Percentiles rank a stretch among this genome's conserved stretches.
These are phyloP conservation scores for Petrosia ficiformis DNA, from an alignment of 37 sponge, comb jelly and placozoan genomes.

Conservation along the genomic window DNA sequence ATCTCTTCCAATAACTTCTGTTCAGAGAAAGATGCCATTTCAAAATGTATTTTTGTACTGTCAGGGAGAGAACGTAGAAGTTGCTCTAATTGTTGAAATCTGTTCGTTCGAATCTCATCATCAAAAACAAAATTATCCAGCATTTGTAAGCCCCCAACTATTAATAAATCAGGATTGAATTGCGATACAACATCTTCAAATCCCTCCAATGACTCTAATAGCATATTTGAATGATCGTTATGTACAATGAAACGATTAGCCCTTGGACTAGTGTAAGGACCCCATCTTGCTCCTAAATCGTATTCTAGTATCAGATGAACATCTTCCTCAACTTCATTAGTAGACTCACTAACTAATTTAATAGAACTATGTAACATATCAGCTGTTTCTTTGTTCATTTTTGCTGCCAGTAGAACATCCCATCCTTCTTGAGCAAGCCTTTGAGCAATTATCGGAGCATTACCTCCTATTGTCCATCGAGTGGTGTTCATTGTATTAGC, in stretches of 20 bases:
- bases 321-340: slow-evolving; percentile 14
- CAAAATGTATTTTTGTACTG: slow-evolving; percentile 70
- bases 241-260: slow-evolving; percentile 77
- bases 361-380: slow-evolving; percentile 21
- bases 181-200: slow-evolving; percentile 14
- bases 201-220: slow-evolving; percentile 49
- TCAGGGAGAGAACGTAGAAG: slow-evolving; percentile 33
- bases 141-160: slow-evolving; percentile 81
- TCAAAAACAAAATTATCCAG: slow-evolving; percentile 70
- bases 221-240: slow-evolving; percentile 65
- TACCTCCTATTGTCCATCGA: slow-evolving; percentile 50
- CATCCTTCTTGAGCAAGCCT: slow-evolving; percentile 75
- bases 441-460: slow-evolving; percentile 78
- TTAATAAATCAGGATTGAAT: slow-evolving; percentile 62
- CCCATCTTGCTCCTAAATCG: slow-evolving; percentile 57
- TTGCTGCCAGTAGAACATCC: slow-evolving; percentile 62
- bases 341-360: slow-evolving; percentile 3
- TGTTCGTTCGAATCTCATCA: slow-evolving; percentile 20
- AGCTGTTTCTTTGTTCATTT: slow-evolving; percentile 5
- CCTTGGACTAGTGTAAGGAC: slow-evolving; percentile 44
- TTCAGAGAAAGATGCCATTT: slow-evolving; percentile 81
- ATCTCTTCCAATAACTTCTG: slow-evolving; percentile 43
- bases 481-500: slow-evolving; percentile 8
- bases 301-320: slow-evolving; percentile 76
- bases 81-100: slow-evolving; percentile 26